Conservation (phyloP, 2,888 invertebrate species). For the Cantharis flavilabris region DNA sequence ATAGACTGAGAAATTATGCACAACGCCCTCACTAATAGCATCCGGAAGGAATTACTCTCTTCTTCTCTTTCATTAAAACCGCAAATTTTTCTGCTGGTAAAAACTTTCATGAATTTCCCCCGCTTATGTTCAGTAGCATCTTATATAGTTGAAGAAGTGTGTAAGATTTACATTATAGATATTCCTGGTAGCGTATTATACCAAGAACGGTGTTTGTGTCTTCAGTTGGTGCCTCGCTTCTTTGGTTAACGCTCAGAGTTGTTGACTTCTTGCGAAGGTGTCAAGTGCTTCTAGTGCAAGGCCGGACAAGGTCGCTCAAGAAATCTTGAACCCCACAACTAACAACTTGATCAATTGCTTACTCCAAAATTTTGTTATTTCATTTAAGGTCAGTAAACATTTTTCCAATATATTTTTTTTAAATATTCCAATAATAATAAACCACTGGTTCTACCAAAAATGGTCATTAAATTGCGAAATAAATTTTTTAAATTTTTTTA, state of each 20-base stretch:
- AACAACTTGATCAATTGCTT: neutral
- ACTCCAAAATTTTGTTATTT: neutral
- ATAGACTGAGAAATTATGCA: slow-evolving; percentile 25
- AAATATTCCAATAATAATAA: neutral
- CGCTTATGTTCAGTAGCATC: slow-evolving; percentile 22
- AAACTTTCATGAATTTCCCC: slow-evolving; percentile 28
- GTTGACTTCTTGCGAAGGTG: slow-evolving; percentile 28
- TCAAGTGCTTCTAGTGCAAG: slow-evolving; percentile 34
- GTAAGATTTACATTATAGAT: slow-evolving; percentile 21
- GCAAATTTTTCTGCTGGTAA: slow-evolving; percentile 13
- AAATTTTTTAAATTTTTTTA: neutral
- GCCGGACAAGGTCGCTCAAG: slow-evolving; percentile 33
- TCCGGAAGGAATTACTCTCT: slow-evolving; percentile 20
- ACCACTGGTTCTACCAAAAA: neutral
- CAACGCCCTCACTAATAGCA: slow-evolving; percentile 21
- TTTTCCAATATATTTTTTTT: neutral
- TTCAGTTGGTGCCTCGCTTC: slow-evolving; percentile 16
- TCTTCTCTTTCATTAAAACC: slow-evolving; percentile 12
- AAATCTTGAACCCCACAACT: slow-evolving; percentile 14
- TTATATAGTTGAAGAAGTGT: slow-evolving; percentile 32
- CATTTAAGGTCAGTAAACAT: slow-evolving; percentile 11
- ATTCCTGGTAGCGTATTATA: slow-evolving; percentile 22
- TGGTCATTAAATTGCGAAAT: neutral
- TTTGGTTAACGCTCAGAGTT: slow-evolving; percentile 18
- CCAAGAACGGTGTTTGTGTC: slow-evolving; percentile 27